Percentiles rank a stretch among this genome's conserved stretches.
Conservation (phyloP, 2,888 invertebrate genomes). For the Caenorhabditis macrosperma region DNA sequence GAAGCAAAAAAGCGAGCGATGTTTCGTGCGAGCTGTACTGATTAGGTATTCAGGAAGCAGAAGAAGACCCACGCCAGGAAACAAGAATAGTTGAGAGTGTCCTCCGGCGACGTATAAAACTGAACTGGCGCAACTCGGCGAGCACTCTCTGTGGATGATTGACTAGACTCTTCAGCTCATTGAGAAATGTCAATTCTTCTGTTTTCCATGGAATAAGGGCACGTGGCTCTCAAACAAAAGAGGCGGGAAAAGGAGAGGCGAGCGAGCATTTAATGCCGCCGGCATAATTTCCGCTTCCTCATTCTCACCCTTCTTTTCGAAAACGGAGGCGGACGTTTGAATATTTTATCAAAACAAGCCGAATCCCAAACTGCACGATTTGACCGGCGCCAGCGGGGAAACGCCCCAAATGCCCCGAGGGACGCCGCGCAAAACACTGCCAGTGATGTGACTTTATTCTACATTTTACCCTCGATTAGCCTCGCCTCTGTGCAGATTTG, state of each 20-base stretch:
- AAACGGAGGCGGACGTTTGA: slow-evolving; percentile 21
- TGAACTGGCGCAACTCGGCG: neutral
- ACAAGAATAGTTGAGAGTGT: slow-evolving; percentile 8
- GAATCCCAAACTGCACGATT: slow-evolving; percentile 27
- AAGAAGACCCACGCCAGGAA: slow-evolving; percentile 17
- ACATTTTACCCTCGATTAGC: slow-evolving; percentile 54
- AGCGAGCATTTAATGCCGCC: neutral
- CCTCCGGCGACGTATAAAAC: slow-evolving; percentile 24
- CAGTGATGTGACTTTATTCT: slow-evolving; percentile 58
- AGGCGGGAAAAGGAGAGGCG: neutral
- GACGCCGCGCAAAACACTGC: slow-evolving; percentile 48
- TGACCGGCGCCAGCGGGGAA: slow-evolving; percentile 26
- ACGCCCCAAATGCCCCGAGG: slow-evolving; percentile 46
- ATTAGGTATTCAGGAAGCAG: slow-evolving; percentile 40
- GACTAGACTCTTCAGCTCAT: neutral
- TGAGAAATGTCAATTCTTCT: neutral
- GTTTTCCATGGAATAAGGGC: neutral
- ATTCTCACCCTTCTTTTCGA: slow-evolving; percentile 13
- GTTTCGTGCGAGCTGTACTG: slow-evolving; percentile 18
- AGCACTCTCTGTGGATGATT: slow-evolving; percentile 14
- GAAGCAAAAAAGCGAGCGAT: neutral
- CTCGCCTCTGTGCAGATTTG: slow-evolving; percentile 29
- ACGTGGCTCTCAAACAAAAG: neutral
- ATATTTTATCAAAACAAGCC: slow-evolving; percentile 50
- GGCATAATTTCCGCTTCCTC: slow-evolving; percentile 38